Evolutionary conservation across 1,140 invertebrate genomes (phyloP), one percentile per base, ranked within the genome.

Genomic region (Pseudomyrmex sp.): DNA sequence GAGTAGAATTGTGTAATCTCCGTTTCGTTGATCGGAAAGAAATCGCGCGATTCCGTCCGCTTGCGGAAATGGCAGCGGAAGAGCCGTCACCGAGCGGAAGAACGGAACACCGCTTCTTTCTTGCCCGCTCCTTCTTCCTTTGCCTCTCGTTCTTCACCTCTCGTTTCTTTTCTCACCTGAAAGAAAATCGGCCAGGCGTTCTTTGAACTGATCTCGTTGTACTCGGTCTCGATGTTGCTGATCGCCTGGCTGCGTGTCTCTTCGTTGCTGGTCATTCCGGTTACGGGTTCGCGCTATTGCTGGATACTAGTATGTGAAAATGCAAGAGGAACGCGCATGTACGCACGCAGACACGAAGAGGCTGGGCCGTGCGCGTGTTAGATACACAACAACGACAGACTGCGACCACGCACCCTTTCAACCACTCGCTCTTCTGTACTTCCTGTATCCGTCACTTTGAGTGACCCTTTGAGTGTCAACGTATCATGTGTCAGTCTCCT

Each of bases 141-240:
- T 15, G 5, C 46, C 56, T 58, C 9, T 58, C 9, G 20, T 50
- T 48, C 46, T 48, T 59, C 12, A 12, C 10, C 15, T 35, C 54
- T 18, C 61, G 2, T 59, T 52, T n/a, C 15, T 26, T 63, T 18
- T 59, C 73, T 84, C 66, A 97, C 97, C 96, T 97, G 96, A 92
- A 96, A 97, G 87, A 96, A 93, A 46, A 95, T 91, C 63, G 95
- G 90, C 97, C 97, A 97, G 77, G 95, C 95, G 91, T 95, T 95
- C 85, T 95, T 95, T 54, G 94, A 93, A 85, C 95, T 95, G 90
- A 97, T 95, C 87, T 96, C 95, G 84, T 95, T 94, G 92, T 96
- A 97, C 93, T 97, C 96, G 4, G 95, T 94, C 94, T 97, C 96
- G 82, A 97, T 95, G 85, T 95, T 95, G 91, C 95, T 95, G 84